Evolutionary conservation across 2,797 vertebrate species (phyloP).

Genomic region (Rhincodon typus): DNA sequence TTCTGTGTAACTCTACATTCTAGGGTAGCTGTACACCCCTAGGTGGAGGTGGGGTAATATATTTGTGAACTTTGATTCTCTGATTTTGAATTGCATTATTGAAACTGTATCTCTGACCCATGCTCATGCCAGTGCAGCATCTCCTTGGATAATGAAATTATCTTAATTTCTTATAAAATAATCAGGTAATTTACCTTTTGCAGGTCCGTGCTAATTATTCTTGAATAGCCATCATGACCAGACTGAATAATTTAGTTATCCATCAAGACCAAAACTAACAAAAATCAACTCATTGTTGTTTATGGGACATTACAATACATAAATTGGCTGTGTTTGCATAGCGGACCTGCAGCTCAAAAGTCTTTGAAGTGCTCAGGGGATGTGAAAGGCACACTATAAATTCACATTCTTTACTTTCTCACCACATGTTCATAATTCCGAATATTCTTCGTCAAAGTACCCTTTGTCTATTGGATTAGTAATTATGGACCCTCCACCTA

Average conservation of each 20-base stretch:
- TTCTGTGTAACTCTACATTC: neutral
- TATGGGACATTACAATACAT: neutral
- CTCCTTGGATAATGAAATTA: neutral
- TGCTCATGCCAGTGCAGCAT: neutral
- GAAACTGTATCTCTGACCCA: neutral
- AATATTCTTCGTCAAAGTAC: too few species aligned
- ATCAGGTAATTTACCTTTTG: neutral
- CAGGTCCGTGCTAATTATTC: neutral
- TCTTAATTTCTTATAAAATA: neutral
- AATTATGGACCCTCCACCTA: too few species aligned
- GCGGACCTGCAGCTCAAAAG: neutral
- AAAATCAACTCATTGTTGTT: neutral
- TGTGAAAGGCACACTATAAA: neutral
- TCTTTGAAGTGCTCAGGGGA: neutral
- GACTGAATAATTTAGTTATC: neutral
- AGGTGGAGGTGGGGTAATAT: neutral
- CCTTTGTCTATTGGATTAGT: too few species aligned
- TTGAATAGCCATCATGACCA: neutral
- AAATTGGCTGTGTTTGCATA: neutral
- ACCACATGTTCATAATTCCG: too few species aligned
- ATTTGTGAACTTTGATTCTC: neutral
- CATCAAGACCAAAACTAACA: neutral
- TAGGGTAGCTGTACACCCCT: neutral
- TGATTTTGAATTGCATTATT: neutral
- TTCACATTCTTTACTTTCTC: neutral